Percentiles rank a stretch among this genome's conserved stretches.
Evolutionary conservation across 2,797 vertebrate genomes (phyloP).

Genomic region (Basileuterus tristriatus): DNA sequence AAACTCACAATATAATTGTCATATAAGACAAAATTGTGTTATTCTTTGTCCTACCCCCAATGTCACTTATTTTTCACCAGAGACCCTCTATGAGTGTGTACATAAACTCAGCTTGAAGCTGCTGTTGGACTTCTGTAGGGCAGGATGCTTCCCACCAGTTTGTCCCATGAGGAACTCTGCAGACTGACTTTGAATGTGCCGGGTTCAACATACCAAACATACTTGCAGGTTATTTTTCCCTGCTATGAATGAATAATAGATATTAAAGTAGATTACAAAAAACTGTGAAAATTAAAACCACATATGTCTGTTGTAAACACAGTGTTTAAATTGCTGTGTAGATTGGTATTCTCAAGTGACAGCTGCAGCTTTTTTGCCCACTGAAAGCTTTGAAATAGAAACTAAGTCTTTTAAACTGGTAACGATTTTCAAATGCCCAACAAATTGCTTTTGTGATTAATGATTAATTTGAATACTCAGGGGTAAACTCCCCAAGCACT

Average conservation of each 20-base stretch:
- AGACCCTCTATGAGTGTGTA: background rate
- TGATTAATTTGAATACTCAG: conserved; percentile 45
- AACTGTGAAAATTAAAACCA: background rate
- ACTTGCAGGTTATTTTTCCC: background rate
- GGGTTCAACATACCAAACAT: background rate
- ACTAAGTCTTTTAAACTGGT: conserved; percentile 2
- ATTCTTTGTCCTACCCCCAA: background rate
- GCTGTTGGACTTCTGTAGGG: background rate
- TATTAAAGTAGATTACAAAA: background rate
- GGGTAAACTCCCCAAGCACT: background rate
- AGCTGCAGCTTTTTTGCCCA: background rate
- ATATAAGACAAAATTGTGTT: background rate
- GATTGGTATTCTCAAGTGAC: conserved; percentile 19
- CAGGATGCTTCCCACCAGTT: background rate
- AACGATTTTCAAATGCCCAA: conserved; percentile 40
- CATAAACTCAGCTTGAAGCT: background rate
- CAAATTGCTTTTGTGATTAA: conserved; percentile 58
- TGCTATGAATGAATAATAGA: background rate
- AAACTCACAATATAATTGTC: background rate
- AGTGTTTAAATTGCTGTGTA: conserved; percentile 4
- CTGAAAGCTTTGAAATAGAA: conserved; percentile 45
- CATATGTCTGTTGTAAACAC: conserved; percentile 19
- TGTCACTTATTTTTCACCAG: background rate
- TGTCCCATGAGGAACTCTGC: background rate
- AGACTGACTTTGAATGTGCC: background rate